These are phyloP conservation scores for Drosophila tani DNA, from an alignment of 1,140 invertebrate species.

Conservation along the genomic window DNA sequence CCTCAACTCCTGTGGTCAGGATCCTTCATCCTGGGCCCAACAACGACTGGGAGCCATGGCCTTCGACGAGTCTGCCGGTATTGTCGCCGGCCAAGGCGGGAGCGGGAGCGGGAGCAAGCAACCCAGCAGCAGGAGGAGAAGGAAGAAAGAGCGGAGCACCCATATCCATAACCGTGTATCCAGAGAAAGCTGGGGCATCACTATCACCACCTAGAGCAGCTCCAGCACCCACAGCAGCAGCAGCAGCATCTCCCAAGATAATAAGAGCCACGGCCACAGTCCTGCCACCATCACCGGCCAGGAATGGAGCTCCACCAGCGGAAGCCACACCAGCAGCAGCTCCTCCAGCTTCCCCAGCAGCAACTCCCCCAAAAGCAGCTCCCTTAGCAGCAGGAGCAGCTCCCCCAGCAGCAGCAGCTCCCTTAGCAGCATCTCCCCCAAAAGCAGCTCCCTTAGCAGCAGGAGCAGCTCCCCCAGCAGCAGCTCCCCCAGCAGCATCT, in stretches of 20 bases:
- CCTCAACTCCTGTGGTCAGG: not conserved
- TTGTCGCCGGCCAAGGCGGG: no score
- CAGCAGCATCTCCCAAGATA: not conserved
- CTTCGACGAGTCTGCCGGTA: no score
- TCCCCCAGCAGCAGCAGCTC: no score
- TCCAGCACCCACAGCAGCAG: no score
- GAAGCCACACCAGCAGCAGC: not conserved
- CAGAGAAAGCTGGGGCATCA: not conserved
- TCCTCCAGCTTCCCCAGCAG: not conserved
- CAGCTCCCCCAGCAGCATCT: not conserved
- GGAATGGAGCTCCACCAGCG: no score
- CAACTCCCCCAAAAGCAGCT: not conserved
- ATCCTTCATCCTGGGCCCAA: conserved; percentile 4
- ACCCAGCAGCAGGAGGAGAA: not conserved
- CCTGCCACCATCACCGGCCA: no score
- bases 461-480: not conserved
- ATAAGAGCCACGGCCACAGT: no score
- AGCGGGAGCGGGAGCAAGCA: no score
- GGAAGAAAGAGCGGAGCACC: not conserved
- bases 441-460: not conserved
- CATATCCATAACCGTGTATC: no score
- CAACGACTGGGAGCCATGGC: conserved; percentile 3
- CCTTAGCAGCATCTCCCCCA: no score
- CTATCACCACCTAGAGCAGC: not conserved
- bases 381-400: not conserved